Percentiles rank a stretch among this genome's conserved stretches.
These are phyloP conservation scores for Ormyrus rosae DNA, from an alignment of 2,888 invertebrate species.

Conservation along the genomic window DNA sequence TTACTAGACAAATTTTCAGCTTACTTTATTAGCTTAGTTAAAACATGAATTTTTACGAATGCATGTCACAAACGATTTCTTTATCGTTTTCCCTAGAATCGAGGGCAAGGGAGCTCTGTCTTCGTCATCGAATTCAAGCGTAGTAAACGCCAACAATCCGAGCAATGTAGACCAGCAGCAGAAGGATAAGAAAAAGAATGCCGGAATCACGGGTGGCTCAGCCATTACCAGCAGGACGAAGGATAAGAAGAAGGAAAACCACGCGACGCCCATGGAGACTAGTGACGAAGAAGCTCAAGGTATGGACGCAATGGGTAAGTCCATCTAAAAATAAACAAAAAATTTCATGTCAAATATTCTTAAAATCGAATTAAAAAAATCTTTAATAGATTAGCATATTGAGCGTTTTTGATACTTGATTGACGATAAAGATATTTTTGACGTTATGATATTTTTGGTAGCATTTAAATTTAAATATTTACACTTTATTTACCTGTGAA, in stretches of 20 bases:
- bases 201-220: conserved; percentile 59
- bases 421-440: too few relatives aligned
- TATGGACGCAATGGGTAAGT: conserved; percentile 72
- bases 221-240: conserved; percentile 66
- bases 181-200: conserved; percentile 69
- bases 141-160: conserved; percentile 57
- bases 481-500: too few relatives aligned
- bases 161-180: conserved; percentile 58
- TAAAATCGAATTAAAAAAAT: too few relatives aligned
- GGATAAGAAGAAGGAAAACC: conserved; percentile 76
- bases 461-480: too few relatives aligned
- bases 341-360: too few relatives aligned
- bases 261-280: conserved; percentile 77
- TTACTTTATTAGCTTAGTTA: too few relatives aligned
- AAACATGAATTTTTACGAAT: too few relatives aligned
- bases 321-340: too few relatives aligned
- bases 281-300: conserved; percentile 78
- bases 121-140: conserved; percentile 62
- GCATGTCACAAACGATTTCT: not conserved
- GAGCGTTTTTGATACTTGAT: too few relatives aligned
- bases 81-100: conserved; percentile 60
- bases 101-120: conserved; percentile 67
- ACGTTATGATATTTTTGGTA: not conserved
- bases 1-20: too few relatives aligned
- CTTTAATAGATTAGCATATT: too few relatives aligned